Base-by-base conservation (phyloP, 2,888 invertebrate species). In the Hololepta plana region DNA sequence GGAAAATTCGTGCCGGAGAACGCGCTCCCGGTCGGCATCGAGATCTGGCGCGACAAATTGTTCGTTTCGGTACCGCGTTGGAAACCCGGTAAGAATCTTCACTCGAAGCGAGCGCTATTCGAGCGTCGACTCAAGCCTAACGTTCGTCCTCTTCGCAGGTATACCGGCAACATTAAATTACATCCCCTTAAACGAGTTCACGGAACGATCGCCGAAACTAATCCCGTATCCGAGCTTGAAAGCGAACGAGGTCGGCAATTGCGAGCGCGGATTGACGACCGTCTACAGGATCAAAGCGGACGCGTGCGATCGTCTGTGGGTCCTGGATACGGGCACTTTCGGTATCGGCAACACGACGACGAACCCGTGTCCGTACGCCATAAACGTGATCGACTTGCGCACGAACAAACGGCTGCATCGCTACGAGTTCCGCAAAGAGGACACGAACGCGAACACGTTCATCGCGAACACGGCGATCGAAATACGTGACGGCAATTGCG, bases 381-480 rank as follows among this genome's bases (percentile, higher is more conserved):
- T 84, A 4, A 76, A 79, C 44, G 63, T 84, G 1, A 80, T 72
- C 43, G 81, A 84, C 47, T 55, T 84, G 37, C 62, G 63, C 31
- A 81, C 79, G 0, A 72, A 82, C n/a, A 10, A 26, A 6, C 12
- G 15, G 20, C 5, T 24, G 26, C 24, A 12, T 24, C 32, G 35
- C 8, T 77, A 79, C 42, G 70, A 64, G 28, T 61, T 81, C 35
- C 63, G 67, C 10, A 55, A 69, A 0, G 75, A 76, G 33, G 80
- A 82, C 41, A 77, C 72, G 11, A 75, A 79, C 35, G 53, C 68
- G 27, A 66, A 74, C 20, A 81, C 81, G 1, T 82, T 82, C 49
- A 80, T 84, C 33, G 82, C 82, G n/a, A 84, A 80, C 44, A 77
- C 80, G 30, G 79, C 73, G n/a, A 65, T 82, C 2, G 84, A 85